Base-by-base conservation (phyloP, 2,797 vertebrate species). In the Martes flavigula region DNA sequence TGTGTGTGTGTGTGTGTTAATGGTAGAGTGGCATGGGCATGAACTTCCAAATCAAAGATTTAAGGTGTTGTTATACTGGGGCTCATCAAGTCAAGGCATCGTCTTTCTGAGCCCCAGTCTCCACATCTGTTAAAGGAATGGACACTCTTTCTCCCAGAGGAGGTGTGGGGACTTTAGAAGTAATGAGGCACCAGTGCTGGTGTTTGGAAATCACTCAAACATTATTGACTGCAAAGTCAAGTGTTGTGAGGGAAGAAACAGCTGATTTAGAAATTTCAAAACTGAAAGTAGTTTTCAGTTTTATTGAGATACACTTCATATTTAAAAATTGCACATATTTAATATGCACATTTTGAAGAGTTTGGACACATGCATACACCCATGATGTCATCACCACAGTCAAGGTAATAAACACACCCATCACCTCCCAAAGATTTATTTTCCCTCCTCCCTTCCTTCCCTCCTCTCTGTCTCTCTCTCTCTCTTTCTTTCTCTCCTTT, bases 401-500 rank as follows among this genome's bases (percentile, higher is more conserved):
- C 56, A 62, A 60, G 46, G 38, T 43, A 62, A 62, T 83, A 60
- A 62, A 43, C 38, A 23, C 2, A 25, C 46, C 14, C 40, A 46
- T 84, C 17, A 64, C 40, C 40, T 48, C 30, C 60, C 43, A 66
- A 21, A 66, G 40, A 48, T 18, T 54, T 70, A 2, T 35, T 54
- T 1, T 48, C 1, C 18, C 27, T 27, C 58, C 58, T 60, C 58
- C 58, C 25, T 60, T 18, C 58, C 32, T n/a, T 9, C 7, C 17
- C 25, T 27, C 4, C 27, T 30, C 32, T 3, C 1, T 68, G 40
- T 40, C 40, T 40, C 35, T 35, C 7, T 35, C 1, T 11, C 66
- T 20, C 5, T 32, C 17, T 10, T 0, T 68, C 7, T 21, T 0
- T 70, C 20, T 12, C 35, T 35, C 18, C 32, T 35, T 1, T 11